A percentile compares a stretch with the other conserved stretches of the same genome.
Conservation (phyloP, 2,888 invertebrate genomes). For the Oxytorus armatus region DNA sequence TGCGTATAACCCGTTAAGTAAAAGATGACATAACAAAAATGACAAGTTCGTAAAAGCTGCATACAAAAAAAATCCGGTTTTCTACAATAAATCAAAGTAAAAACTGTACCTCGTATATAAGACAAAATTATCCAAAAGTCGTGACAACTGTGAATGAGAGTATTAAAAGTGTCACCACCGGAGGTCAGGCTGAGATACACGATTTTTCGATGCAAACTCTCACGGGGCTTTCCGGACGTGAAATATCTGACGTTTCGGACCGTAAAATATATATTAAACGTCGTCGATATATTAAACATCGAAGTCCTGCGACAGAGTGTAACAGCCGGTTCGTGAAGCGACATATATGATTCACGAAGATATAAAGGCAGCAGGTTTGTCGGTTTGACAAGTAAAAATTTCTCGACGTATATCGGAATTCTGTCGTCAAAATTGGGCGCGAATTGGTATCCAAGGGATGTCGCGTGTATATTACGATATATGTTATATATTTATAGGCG, state of each 20-base stretch:
- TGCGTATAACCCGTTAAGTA: no score
- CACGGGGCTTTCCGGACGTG: not conserved
- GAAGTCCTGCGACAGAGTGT: slow-evolving; percentile 19
- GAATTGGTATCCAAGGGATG: no score
- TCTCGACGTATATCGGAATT: slow-evolving; percentile 24
- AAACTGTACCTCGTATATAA: not conserved
- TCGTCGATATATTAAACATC: slow-evolving; percentile 46
- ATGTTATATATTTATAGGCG: not conserved
- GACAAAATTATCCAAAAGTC: not conserved
- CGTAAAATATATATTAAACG: slow-evolving; percentile 46
- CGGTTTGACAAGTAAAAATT: slow-evolving; percentile 48
- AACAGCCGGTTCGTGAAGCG: slow-evolving; percentile 46
- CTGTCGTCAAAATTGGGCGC: slow-evolving; percentile 30
- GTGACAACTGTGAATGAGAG: not conserved
- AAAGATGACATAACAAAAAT: not conserved
- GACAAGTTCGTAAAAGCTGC: not conserved
- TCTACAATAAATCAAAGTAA: not conserved
- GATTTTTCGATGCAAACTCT: slow-evolving; percentile 22
- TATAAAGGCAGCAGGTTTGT: slow-evolving; percentile 44
- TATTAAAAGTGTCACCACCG: slow-evolving; percentile 5
- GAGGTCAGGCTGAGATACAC: not conserved
- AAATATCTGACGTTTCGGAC: slow-evolving; percentile 35
- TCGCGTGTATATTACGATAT: no score
- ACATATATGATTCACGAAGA: slow-evolving; percentile 50
- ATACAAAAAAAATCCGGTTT: not conserved